Conservation (phyloP, 2,797 vertebrate genomes). For the Chaenodraco wilsoni region DNA sequence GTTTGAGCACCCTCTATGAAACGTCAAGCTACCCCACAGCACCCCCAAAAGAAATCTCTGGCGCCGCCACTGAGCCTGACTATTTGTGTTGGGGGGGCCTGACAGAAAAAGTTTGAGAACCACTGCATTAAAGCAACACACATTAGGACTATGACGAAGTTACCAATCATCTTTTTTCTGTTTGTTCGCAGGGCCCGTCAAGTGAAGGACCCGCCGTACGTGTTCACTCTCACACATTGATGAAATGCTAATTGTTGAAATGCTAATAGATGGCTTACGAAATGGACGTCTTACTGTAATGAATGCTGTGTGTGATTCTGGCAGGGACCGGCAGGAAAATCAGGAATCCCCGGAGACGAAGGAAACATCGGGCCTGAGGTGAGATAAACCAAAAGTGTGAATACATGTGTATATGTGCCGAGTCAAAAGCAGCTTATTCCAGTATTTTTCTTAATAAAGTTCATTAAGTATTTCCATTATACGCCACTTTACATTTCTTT, state of each 20-base stretch:
- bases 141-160: neutral
- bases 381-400: conserved; percentile 19
- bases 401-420: neutral
- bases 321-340: conserved; percentile 83
- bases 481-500: neutral
- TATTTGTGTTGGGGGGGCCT: too few relatives aligned
- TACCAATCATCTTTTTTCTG: conserved; percentile 6
- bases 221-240: conserved; percentile 28
- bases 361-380: conserved; percentile 88
- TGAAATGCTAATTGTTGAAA: neutral
- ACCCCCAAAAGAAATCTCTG: too few relatives aligned
- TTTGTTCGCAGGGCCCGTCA: conserved; percentile 75
- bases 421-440: neutral
- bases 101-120: too few relatives aligned
- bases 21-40: too few relatives aligned
- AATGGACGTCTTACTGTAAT: neutral
- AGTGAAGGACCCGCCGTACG: conserved; percentile 82
- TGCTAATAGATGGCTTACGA: neutral
- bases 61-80: too few relatives aligned
- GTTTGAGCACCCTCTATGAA: too few relatives aligned
- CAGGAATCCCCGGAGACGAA: conserved; percentile 84
- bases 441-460: neutral
- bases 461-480: neutral
- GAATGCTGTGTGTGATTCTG: conserved; percentile 20
- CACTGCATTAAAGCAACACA: neutral